phyloP scores from a whole-genome alignment of 2,797 vertebrate species.

The Anisognathus igniventris region DNA sequence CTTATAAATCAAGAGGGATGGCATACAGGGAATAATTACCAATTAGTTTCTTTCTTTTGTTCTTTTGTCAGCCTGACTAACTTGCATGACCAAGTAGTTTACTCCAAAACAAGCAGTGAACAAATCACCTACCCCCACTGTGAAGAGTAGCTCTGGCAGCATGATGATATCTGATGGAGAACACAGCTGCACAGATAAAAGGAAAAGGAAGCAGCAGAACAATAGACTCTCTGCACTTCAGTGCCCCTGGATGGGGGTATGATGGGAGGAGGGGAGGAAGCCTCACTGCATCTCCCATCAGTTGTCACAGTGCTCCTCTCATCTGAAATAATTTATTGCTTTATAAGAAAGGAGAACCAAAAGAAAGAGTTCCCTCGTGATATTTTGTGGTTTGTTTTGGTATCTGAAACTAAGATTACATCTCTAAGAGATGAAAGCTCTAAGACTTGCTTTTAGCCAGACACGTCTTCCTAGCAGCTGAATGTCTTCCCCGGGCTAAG shows the following conservation, averaged over 20 bases:
- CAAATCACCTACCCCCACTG: conserved; percentile 13
- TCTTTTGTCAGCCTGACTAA: conserved; percentile 34
- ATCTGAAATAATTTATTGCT: background rate
- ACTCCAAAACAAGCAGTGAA: conserved; percentile 35
- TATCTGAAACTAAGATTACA: background rate
- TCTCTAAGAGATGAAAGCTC: background rate
- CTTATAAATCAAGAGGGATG: background rate
- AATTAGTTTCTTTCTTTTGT: conserved; percentile 44
- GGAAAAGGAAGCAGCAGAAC: conserved; percentile 6
- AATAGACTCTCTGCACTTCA: background rate
- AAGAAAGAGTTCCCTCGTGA: background rate
- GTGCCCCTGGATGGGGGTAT: background rate
- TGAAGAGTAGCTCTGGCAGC: background rate
- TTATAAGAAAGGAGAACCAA: background rate
- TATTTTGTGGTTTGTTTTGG: background rate
- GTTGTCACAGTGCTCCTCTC: background rate
- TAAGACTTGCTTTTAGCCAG: background rate
- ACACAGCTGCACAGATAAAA: conserved; percentile 18
- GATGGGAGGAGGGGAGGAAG: background rate
- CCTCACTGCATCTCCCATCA: background rate
- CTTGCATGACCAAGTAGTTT: conserved; percentile 7
- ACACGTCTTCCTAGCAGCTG: background rate
- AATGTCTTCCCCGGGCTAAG: background rate
- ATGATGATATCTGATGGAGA: background rate
- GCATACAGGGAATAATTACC: background rate